phyloP scores from a whole-genome alignment of 2,797 vertebrate genomes.

The Gallirallus australis region DNA sequence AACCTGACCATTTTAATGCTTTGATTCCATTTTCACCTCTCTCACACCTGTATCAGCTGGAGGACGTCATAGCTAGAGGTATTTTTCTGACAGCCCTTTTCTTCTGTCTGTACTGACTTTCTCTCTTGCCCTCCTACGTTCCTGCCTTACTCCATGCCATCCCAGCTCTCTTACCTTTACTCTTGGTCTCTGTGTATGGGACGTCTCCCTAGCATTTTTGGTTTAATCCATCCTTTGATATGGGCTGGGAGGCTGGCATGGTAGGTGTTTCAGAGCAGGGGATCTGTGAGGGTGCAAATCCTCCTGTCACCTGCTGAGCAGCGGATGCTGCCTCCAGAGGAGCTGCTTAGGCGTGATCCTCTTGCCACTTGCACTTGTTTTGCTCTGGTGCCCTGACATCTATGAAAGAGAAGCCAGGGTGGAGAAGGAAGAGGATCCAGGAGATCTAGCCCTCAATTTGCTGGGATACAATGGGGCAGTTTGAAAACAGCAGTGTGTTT shows the following conservation, averaged over 20 bases:
- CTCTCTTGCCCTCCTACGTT: background rate
- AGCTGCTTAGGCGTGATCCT: background rate
- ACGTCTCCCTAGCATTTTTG: background rate
- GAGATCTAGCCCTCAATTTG: fast-evolving
- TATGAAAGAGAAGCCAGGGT: background rate
- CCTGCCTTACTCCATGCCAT: background rate
- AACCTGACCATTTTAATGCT: background rate
- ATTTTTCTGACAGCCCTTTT: background rate
- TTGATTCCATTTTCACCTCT: background rate
- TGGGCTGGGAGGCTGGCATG: fast-evolving
- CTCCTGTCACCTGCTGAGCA: background rate
- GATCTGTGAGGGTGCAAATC: background rate
- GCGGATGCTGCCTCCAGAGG: background rate
- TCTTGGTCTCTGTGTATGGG: fast-evolving
- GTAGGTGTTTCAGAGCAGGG: background rate
- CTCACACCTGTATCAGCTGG: background rate
- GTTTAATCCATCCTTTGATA: background rate
- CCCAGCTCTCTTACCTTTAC: background rate
- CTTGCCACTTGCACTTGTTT: background rate
- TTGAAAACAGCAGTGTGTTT: background rate
- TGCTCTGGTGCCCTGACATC: background rate
- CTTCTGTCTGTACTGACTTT: background rate
- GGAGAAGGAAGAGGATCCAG: background rate
- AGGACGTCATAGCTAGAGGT: background rate
- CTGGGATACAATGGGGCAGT: fast-evolving